Conservation (phyloP, 2,113 vertebrate genomes). For the Trogon surrucura region DNA sequence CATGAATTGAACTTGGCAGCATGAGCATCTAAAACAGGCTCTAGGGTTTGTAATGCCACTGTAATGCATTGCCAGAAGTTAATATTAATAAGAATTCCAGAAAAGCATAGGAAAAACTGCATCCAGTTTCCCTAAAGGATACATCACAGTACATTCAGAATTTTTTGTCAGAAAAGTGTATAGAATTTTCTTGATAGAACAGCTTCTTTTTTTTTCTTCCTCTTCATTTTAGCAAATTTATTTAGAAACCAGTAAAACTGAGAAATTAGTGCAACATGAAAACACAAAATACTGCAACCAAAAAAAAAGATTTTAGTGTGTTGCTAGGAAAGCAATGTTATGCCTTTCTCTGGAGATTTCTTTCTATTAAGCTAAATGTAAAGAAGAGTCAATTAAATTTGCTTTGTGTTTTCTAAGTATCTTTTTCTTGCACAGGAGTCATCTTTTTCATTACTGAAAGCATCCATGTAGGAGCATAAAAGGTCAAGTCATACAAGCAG, state of each 20-base stretch:
- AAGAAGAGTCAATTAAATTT: neutral
- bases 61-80: conserved; percentile 10
- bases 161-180: neutral
- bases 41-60: neutral
- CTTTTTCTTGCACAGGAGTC: neutral
- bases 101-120: neutral
- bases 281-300: neutral
- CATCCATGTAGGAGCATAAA: neutral
- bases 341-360: neutral
- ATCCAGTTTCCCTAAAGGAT: neutral
- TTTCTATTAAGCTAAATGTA: neutral
- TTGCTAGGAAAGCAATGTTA: neutral
- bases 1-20: conserved; percentile 38
- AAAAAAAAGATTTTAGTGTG: neutral
- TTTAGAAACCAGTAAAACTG: neutral
- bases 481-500: neutral
- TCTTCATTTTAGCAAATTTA: neutral
- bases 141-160: neutral
- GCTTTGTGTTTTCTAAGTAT: neutral
- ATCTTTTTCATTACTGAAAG: neutral
- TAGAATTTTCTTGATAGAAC: neutral
- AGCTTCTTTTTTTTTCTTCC: neutral
- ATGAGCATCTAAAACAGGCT: conserved; percentile 38
- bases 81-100: neutral
- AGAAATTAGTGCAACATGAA: neutral